Evolutionary conservation across 2,113 vertebrate genomes (phyloP).

Genomic region (Erythrolamprus reginae): DNA sequence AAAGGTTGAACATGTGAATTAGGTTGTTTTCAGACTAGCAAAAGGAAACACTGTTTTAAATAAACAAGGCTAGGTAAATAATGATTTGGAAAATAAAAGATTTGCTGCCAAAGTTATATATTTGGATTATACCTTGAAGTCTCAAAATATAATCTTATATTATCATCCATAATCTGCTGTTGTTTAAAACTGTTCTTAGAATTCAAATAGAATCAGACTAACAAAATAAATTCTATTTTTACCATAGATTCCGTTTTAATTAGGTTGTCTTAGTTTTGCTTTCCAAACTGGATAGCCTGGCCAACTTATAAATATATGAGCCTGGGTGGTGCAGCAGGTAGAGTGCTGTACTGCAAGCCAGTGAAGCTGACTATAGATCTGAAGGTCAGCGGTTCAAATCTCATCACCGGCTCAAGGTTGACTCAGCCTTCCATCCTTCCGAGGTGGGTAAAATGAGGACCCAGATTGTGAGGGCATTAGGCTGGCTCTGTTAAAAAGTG

Average conservation of each 20-base stretch:
- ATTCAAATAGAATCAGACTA: not conserved
- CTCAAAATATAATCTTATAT: not conserved
- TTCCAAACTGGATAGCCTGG: not conserved
- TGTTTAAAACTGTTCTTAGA: not conserved
- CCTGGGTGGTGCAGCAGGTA: no score
- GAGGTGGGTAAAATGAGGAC: no score
- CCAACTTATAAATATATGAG: not conserved
- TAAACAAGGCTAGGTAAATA: not conserved
- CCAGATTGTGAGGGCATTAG: no score
- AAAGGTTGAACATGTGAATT: not conserved
- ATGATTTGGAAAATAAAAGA: not conserved
- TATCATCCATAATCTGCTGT: not conserved
- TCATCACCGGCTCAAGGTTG: no score
- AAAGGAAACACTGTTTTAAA: not conserved
- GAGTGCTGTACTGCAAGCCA: no score
- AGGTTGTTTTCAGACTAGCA: conserved; percentile 6
- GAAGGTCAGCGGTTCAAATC: no score
- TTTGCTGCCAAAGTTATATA: not conserved
- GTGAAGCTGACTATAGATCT: no score
- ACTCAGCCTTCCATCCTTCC: no score
- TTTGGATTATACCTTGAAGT: not conserved
- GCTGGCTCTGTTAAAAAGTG: no score
- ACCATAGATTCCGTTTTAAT: not conserved
- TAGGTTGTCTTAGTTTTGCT: not conserved
- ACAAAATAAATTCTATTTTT: not conserved